Base-by-base conservation (phyloP, 2,797 vertebrate species). In the Oryzias sinensis region DNA sequence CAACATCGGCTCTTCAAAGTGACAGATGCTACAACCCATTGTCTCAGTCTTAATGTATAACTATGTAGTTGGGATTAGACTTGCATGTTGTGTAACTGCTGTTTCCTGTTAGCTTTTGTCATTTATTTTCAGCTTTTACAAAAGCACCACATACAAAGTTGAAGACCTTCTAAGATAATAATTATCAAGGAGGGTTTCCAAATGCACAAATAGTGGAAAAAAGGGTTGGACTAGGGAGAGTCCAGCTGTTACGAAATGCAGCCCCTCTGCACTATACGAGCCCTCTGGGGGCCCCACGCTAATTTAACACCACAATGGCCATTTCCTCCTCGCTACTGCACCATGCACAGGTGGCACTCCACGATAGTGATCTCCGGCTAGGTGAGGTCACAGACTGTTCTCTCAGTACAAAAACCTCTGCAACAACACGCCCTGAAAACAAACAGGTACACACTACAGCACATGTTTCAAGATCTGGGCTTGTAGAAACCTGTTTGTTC, bases 241-340 rank as follows among this genome's bases (percentile, higher is more conserved):
- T 17, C 15, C 41, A 42, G 41, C 62, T 43, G 51, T 70, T 69
- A 18, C 9, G 33, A 57, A 56, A 20, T 54, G 13, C 27, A 5
- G 33, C 29, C n/a, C 16, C 5, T 3, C 29, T 22, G 24, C 16
- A 42, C n/a, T 13, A 1, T 17, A 56, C n/a, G n/a, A 59, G 46
- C 74, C 80, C 60, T 11, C 71, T n/a, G 52, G 66, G 66, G 74
- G 72, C 65, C 46, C 0, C 16, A 46, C 56, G 29, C 59, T 82
- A 85, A 76, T 86, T 83, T 80, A 54, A 71, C 40, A 49, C 43
- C 15, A 86, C 87, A 87, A 86, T 88, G 65, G 80, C 48, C 59
- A 40, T 70, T 83, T 84, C 85, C 79, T 81, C 53, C 52, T 2
- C 17, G 49, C 56, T 65, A 4, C 63, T 53, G 54, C 79, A 83